phyloP scores from a whole-genome alignment of 2,113 vertebrate species.

The Dinomys branickii region DNA sequence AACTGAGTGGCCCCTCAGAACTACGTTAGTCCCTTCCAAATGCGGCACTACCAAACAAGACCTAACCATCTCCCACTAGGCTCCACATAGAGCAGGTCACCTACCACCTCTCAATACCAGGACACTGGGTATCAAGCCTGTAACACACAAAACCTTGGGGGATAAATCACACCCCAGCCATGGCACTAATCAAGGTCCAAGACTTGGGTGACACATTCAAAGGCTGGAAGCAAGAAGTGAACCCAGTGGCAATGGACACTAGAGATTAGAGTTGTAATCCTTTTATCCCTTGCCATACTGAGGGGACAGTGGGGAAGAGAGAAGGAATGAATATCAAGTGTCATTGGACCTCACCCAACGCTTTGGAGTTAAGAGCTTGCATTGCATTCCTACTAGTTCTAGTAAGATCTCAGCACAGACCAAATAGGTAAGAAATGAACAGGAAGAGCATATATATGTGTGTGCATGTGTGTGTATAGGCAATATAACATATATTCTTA shows the following conservation, averaged over 20 bases:
- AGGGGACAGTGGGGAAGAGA: neutral
- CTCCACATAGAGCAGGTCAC: too few species aligned
- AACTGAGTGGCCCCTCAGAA: neutral
- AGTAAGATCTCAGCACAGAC: neutral
- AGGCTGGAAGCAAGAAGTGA: neutral
- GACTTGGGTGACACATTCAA: neutral
- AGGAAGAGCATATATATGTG: neutral
- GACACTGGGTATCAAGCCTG: too few species aligned
- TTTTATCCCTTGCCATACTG: neutral
- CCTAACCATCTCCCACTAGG: neutral
- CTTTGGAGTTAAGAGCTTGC: neutral
- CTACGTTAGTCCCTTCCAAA: neutral
- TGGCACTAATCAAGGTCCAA: neutral
- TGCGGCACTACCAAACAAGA: neutral
- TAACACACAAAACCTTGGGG: neutral
- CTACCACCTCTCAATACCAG: neutral
- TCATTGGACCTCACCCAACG: neutral
- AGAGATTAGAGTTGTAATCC: neutral
- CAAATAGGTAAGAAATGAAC: neutral
- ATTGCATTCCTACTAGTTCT: neutral
- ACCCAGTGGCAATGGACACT: neutral
- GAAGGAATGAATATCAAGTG: neutral
- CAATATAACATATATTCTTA: too few species aligned
- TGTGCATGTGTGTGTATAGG: too few species aligned
- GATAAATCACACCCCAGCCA: neutral